Evolutionary conservation across 2,797 vertebrate genomes (phyloP).

Genomic region (Myotis findleyi): DNA sequence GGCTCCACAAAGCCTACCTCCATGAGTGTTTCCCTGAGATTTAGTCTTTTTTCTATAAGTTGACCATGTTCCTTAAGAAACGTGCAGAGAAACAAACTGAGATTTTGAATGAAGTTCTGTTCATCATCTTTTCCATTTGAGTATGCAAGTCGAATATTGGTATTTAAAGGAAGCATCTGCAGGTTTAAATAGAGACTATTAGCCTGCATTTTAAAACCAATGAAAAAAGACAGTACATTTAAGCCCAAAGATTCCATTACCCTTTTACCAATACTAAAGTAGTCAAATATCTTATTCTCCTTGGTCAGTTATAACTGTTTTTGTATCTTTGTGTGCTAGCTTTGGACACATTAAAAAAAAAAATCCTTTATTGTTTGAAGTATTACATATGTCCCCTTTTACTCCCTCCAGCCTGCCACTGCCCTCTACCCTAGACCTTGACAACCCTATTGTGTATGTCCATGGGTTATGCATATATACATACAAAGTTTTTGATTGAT

Average conservation of each 20-base stretch:
- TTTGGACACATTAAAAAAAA: not conserved
- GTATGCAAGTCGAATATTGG: conserved; percentile 96
- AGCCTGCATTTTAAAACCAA: not conserved
- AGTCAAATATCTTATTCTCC: not conserved
- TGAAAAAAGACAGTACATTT: not conserved
- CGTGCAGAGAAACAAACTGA: conserved; percentile 98
- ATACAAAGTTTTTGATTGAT: too few relatives aligned
- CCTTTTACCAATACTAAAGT: not conserved
- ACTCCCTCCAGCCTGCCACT: too few relatives aligned
- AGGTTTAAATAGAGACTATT: conserved; percentile 6
- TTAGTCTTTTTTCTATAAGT: conserved; percentile 96
- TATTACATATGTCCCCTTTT: too few relatives aligned
- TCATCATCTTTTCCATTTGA: conserved; percentile 98
- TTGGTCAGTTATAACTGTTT: not conserved
- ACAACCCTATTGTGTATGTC: too few relatives aligned
- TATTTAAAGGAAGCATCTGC: conserved; percentile 98
- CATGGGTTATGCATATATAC: too few relatives aligned
- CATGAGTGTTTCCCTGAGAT: conserved; percentile 97
- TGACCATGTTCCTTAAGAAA: conserved; percentile 98
- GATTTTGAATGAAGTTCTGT: conserved; percentile 99
- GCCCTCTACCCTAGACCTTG: too few relatives aligned
- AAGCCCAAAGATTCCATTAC: not conserved
- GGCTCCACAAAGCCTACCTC: conserved; percentile 89
- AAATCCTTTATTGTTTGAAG: too few relatives aligned
- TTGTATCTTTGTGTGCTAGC: not conserved